Evolutionary conservation across 1,140 invertebrate genomes (phyloP), one percentile per base, ranked within the genome.

Genomic region (Aphelinus certus): DNA sequence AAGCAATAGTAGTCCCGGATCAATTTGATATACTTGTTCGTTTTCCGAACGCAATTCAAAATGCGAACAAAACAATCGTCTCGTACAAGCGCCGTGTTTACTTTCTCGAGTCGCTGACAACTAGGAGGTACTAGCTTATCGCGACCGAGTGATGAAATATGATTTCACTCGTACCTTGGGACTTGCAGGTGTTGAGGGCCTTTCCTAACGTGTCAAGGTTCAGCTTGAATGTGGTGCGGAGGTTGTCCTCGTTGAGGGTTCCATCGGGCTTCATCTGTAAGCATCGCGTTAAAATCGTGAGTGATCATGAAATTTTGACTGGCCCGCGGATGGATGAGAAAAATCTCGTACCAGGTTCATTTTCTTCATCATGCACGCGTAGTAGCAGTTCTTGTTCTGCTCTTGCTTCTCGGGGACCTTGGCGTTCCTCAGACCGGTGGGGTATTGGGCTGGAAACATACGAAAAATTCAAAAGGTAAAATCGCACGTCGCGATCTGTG

Each of bases 301-400:
- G 26, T 26, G 26, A 26, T 26, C 26, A 26, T 26, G 26, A 26
- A 26, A 26, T 26, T 26, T 26, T 26, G 26, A 26, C 26, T 26
- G 26, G 26, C 26, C 26, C 26, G 26, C 26, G 26, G 26, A 26
- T 26, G 26, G 26, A 26, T 26, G 0, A 26, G 53, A 60, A n/a
- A 42, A 60, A 10, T n/a, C 26, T 60, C 26, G 26, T 58, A 73
- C 64, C 47, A 75, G 48, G 62, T 75, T 75, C 73, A 75, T 75
- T 43, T 75, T 75, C 62, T 75, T 75, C 73, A 75, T 75, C 73
- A 75, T 75, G 67, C 73, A 75, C 0, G 73, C 48, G 62, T 75
- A 75, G 62, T 75, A 75, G 57, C 73, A 75, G 55, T 75, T 65
- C 9, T 10, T 70, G 43, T 75, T 70, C 55, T 70, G 60, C 56